A percentile compares a stretch with the other conserved stretches of the same genome.
Evolutionary conservation across 2,797 vertebrate genomes (phyloP).

Genomic region (Darevskia mixta): DNA sequence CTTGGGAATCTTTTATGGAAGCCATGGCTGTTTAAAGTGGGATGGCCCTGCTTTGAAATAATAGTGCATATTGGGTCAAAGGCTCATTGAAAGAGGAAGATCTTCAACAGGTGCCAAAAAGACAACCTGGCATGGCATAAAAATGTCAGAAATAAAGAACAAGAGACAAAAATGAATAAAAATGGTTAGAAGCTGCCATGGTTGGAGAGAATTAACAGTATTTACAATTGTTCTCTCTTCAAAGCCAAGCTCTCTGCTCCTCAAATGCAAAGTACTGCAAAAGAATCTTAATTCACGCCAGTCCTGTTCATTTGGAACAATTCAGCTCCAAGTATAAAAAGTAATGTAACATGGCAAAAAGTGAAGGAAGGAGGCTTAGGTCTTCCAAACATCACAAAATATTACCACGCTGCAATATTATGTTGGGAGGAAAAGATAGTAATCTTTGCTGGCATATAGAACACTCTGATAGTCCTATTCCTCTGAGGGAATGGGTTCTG

Average conservation of each 20-base stretch:
- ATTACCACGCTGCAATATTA: neutral
- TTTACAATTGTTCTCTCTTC: no score
- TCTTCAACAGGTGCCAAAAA: no score
- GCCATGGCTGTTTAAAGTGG: no score
- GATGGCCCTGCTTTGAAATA: no score
- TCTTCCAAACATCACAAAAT: conserved; percentile 29
- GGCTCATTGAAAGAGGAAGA: no score
- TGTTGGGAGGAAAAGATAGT: conserved; percentile 6
- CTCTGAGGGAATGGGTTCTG: neutral
- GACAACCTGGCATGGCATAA: neutral
- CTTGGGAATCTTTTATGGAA: no score
- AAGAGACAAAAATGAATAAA: neutral
- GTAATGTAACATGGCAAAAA: neutral
- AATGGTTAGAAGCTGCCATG: no score
- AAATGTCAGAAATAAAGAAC: neutral
- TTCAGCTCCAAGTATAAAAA: neutral
- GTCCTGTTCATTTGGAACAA: neutral
- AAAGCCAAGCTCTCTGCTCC: no score
- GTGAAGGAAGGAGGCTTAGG: neutral
- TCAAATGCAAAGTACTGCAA: neutral
- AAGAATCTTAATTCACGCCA: neutral
- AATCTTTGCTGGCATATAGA: conserved; percentile 17
- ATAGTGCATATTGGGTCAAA: no score
- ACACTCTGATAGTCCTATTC: neutral
- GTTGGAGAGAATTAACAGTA: neutral